A percentile compares a stretch with the other conserved stretches of the same genome.
Evolutionary conservation across 1,140 invertebrate genomes (phyloP).

Genomic region (Halotydeus destructor): DNA sequence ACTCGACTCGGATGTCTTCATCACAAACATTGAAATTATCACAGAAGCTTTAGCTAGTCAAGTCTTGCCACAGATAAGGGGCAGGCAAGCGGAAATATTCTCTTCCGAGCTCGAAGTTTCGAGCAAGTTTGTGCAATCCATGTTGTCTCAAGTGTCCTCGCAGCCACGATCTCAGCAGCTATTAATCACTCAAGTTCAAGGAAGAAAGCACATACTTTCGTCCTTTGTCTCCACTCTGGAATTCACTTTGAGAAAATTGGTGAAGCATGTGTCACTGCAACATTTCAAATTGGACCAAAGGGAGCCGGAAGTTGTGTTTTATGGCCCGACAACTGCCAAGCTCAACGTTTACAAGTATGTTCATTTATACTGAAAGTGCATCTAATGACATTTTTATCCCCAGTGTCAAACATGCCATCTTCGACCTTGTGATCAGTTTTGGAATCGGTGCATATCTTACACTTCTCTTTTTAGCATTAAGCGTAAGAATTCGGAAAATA

Average conservation of each 20-base stretch:
- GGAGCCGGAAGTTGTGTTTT: slow-evolving; percentile 82
- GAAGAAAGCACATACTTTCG: slow-evolving; percentile 8
- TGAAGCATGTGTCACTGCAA: slow-evolving; percentile 3
- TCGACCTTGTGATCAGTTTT: too few relatives aligned
- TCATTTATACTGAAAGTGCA: slow-evolving; percentile 10
- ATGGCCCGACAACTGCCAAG: slow-evolving; percentile 49
- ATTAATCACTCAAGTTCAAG: slow-evolving; percentile 22
- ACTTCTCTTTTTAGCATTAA: too few relatives aligned
- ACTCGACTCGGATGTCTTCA: slow-evolving; percentile 37
- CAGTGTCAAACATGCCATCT: slow-evolving; percentile 89
- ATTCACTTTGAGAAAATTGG: slow-evolving; percentile 16
- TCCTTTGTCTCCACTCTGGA: slow-evolving; percentile 1
- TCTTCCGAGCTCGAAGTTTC: slow-evolving; percentile 5
- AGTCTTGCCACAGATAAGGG: slow-evolving; percentile 53
- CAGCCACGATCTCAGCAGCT: slow-evolving; percentile 7
- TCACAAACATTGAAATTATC: slow-evolving; percentile 46
- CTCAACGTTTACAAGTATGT: slow-evolving; percentile 70
- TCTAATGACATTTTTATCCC: slow-evolving; percentile 22
- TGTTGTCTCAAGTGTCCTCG: slow-evolving; percentile 1
- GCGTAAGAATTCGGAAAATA: too few relatives aligned
- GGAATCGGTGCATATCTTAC: too few relatives aligned
- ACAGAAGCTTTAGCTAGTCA: slow-evolving; percentile 61
- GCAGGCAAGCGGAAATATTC: slow-evolving; percentile 16
- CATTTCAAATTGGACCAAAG: slow-evolving; percentile 23
- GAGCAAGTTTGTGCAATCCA: slow-evolving; percentile 3